Evolutionary conservation across 2,797 vertebrate species (phyloP).

Genomic region (Myripristis murdjan): DNA sequence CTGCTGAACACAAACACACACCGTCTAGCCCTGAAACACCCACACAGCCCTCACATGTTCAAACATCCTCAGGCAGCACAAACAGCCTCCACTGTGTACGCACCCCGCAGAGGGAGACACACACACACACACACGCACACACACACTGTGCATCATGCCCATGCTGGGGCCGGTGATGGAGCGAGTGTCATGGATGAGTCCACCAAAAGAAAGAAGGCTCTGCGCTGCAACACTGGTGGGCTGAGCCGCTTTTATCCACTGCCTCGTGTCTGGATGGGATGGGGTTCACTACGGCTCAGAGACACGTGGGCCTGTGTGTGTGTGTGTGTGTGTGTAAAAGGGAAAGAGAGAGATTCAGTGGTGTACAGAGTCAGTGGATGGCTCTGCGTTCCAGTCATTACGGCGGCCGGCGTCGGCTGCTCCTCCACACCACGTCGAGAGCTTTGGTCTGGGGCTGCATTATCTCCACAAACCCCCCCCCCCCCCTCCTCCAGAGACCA

Average conservation of each 20-base stretch:
- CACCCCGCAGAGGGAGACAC: conserved; percentile 4
- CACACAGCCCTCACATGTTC: conserved; percentile 15
- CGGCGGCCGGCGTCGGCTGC: conserved; percentile 2
- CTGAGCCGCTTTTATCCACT: conserved; percentile 55
- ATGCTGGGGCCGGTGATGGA: conserved; percentile 26
- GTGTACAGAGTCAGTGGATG: conserved; percentile 11
- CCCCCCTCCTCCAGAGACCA: conserved; percentile 45
- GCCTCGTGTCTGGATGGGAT: conserved; percentile 33
- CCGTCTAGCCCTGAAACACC: background rate
- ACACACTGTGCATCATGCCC: conserved; percentile 23
- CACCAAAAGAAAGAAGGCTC: conserved; percentile 43
- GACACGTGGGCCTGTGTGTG: conserved; percentile 51
- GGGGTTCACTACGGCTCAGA: conserved; percentile 20
- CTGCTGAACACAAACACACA: conserved; percentile 3
- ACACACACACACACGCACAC: conserved; percentile 11
- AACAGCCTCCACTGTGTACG: background rate
- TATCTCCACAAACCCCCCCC: conserved; percentile 51
- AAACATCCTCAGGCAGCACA: conserved; percentile 5
- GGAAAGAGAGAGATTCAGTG: conserved; percentile 29
- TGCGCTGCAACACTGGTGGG: conserved; percentile 41
- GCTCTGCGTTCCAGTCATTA: conserved; percentile 37
- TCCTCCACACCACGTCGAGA: background rate
- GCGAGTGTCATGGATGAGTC: conserved; percentile 65
- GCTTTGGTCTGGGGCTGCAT: conserved; percentile 22
- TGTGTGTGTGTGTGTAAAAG: conserved; percentile 16